Evolutionary conservation across 2,888 invertebrate genomes (phyloP).

Genomic region (Harmothoe impar): DNA sequence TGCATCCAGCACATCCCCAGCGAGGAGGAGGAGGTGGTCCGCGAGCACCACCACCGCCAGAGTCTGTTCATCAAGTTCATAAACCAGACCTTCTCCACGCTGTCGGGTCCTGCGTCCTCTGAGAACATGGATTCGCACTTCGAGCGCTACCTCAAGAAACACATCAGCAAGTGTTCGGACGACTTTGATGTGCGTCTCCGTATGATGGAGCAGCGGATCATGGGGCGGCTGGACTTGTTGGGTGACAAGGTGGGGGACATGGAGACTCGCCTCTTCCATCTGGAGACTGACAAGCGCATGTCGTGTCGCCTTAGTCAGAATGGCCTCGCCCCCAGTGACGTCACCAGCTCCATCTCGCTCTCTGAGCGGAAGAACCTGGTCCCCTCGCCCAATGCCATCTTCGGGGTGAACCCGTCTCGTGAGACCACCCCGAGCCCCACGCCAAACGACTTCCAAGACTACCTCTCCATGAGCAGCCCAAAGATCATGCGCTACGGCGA

Average conservation of each 20-base stretch:
- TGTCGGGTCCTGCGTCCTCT: conserved; percentile 3
- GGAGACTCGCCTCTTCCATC: conserved; percentile 32
- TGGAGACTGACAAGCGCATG: conserved; percentile 39
- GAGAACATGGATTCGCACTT: conserved; percentile 51
- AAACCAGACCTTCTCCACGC: conserved; percentile 50
- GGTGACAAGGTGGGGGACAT: conserved; percentile 46
- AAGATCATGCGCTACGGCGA: conserved; percentile 58
- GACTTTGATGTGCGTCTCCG: conserved; percentile 51
- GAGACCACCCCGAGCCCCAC: conserved; percentile 57
- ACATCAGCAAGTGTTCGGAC: conserved; percentile 43
- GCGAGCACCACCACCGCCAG: conserved; percentile 43
- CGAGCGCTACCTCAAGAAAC: conserved; percentile 53
- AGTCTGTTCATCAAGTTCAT: conserved; percentile 58
- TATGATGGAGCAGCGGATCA: conserved; percentile 55
- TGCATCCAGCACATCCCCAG: conserved; percentile 47
- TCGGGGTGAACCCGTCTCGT: conserved; percentile 51
- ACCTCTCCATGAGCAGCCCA: conserved; percentile 22
- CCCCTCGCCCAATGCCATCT: conserved; percentile 50
- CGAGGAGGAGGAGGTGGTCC: conserved; percentile 46
- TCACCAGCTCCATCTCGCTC: conserved; percentile 50
- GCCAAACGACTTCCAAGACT: conserved; percentile 52
- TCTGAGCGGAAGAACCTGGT: conserved; percentile 53
- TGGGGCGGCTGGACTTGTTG: conserved; percentile 45
- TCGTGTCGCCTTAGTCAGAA: conserved; percentile 49
- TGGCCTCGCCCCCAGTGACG: conserved; percentile 53